Base-by-base conservation (phyloP, 1,140 invertebrate species). In the Caerostris extrusa region DNA sequence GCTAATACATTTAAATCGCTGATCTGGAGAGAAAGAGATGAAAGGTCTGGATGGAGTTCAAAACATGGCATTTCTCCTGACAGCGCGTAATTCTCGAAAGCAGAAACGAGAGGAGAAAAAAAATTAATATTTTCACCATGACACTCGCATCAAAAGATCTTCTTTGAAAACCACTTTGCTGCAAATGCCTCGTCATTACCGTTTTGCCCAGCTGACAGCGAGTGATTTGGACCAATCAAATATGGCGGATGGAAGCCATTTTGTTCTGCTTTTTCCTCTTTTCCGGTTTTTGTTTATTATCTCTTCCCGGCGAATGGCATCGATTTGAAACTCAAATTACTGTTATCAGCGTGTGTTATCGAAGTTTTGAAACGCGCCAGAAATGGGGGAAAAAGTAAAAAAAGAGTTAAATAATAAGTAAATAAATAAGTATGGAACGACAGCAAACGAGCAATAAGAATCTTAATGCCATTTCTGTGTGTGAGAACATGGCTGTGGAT, bases 1-100 rank as follows among this genome's bases (percentile, higher is more conserved):
- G 17, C 61, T 56, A 85, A 58, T 85, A 57, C 82, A 85, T 85
- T 85, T 85, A 85, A 85, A 85, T 85, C 82, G n/a, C 50, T 19
- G 12, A n/a, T 64, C 17, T 17, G 5, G 3, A 17, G 60, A 64
- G 17, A 64, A 64, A 64, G 61, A 64, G 61, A 57, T 56, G 17
- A 1, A 19, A 8, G 7, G 12, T 8, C 12, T 12, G 56, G 56
- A n/a, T 56, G 4, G 8, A 57, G 12, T 10, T 53, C n/a, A 55
- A n/a, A 57, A n/a, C 53, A 4, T 55, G 17, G 14, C 50, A 58
- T 58, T 10, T 85, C 14, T 14, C n/a, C n/a, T 85, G 82, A 85
- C 82, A 85, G n/a, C 53, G 8, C 7, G 5, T 53, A 55, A 85
- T 85, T 85, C 8, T 19, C 10, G 34, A 34, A 34, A 34, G 61